Base-by-base conservation (phyloP, 2,113 vertebrate species). In the Apteryx mantelli region DNA sequence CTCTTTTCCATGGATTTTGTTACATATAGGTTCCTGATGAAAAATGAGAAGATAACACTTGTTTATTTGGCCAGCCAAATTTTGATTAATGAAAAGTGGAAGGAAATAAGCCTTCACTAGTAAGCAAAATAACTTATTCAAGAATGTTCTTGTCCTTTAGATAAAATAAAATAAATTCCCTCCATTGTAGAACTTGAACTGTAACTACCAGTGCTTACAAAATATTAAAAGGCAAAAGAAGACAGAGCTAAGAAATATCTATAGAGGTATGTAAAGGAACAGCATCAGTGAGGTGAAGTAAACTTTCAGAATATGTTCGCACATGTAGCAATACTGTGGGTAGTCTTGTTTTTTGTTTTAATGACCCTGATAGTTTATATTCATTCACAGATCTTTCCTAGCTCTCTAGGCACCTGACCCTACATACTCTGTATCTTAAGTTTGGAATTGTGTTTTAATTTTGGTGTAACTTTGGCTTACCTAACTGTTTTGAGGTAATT, bases 301-400 rank as follows among this genome's bases (percentile, higher is more conserved):
- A 86, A 66, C 4, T 61, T 91, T 60, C n/a, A 56, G 46, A 44
- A 56, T 53, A 2, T 46, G 58, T 91, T 95, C 79, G 50, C 40
- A 70, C 24, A 25, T 24, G 11, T 1, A 68, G 7, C 3, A 74
- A 12, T 46, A 24, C 2, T 2, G 0, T 7, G 56, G 18, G 32
- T 18, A 11, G 30, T 10, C 28, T 58, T 58, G 56, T 18, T 10
- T 24, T 25, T 10, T 32, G 15, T 28, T 32, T 32, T 58, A 82
- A 38, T 6, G n/a, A 68, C 7, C 6, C 34, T 12, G 13, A 21
- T 52, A 3, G 32, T 5, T 55, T 85, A 5, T 30, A 55, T 75
- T 58, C 16, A 21, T 71, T 86, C 25, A 22, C 7, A 25, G 52
- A 22, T 52, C 4, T 13, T 65, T 55, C 55, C 66, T 71, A 75